A percentile compares a stretch with the other conserved stretches of the same genome.
Evolutionary conservation across 2,113 vertebrate species (phyloP).

Genomic region (Tyto alba): DNA sequence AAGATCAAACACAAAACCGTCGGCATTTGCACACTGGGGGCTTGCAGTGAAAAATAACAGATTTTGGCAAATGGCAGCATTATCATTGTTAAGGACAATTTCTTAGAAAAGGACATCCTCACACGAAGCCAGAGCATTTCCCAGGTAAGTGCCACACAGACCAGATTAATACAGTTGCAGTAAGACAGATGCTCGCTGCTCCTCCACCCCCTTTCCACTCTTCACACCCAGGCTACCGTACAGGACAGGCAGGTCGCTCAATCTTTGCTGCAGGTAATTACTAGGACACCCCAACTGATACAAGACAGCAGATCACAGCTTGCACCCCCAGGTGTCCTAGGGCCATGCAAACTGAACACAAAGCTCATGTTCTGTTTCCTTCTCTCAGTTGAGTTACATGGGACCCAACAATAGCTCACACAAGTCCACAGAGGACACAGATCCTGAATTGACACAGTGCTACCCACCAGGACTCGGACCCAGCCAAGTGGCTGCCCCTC

Average conservation of each 20-base stretch:
- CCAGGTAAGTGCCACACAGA: not conserved
- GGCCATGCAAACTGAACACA: not conserved
- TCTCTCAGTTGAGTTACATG: not conserved
- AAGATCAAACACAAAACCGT: not conserved
- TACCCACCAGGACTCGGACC: not conserved
- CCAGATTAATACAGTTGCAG: not conserved
- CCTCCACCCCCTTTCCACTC: not conserved
- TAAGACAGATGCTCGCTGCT: not conserved
- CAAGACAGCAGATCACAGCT: not conserved
- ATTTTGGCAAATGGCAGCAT: not conserved
- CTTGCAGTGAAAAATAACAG: not conserved
- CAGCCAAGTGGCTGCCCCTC: not conserved
- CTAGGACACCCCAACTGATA: not conserved
- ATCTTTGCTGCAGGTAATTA: not conserved
- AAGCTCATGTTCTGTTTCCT: not conserved
- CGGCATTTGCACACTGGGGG: not conserved
- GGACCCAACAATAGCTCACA: not conserved
- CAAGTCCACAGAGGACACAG: not conserved
- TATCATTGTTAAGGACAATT: not conserved
- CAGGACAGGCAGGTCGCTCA: not conserved
- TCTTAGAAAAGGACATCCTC: not conserved
- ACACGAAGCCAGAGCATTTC: not conserved
- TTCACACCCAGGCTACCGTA: accelerated
- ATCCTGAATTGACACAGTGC: not conserved
- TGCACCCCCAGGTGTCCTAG: not conserved